These are phyloP conservation scores for Hiodon tergisus DNA, from an alignment of 2,113 vertebrate genomes.

Conservation along the genomic window DNA sequence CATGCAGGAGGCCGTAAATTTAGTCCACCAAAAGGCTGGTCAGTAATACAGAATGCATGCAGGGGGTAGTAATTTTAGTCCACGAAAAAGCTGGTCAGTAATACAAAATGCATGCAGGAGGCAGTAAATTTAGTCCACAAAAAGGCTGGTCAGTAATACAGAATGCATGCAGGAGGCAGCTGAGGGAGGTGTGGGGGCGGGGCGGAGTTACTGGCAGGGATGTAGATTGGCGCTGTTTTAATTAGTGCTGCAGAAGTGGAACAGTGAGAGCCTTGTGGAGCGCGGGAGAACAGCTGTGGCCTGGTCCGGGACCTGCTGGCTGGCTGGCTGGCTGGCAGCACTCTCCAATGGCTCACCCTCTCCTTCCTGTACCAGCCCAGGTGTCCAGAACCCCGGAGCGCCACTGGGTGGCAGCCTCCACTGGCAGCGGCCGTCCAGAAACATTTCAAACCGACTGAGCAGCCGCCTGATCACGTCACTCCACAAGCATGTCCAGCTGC, in stretches of 20 bases:
- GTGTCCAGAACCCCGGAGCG: conserved; percentile 44
- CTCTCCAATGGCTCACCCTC: conserved; percentile 24
- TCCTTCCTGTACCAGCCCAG: conserved; percentile 47
- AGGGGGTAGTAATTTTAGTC: too few species aligned
- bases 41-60: too few species aligned
- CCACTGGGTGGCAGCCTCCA: conserved; percentile 43
- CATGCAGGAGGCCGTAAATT: too few species aligned
- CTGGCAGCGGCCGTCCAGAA: conserved; percentile 34
- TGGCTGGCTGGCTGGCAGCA: conserved; percentile 20
- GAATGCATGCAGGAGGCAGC: conserved; percentile 22
- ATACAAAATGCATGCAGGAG: not conserved
- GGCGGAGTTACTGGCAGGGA: conserved; percentile 38
- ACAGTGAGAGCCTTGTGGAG: conserved; percentile 54
- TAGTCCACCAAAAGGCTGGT: too few species aligned
- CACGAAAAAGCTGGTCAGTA: too few species aligned
- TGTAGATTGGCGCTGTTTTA: conserved; percentile 45
- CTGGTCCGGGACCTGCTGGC: conserved; percentile 29
- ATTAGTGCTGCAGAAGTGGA: conserved; percentile 46
- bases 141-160: conserved; percentile 31
- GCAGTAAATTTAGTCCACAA: conserved; percentile 33
- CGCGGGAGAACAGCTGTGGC: conserved; percentile 47
- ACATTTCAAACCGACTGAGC: conserved; percentile 45
- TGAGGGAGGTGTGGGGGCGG: conserved; percentile 3
- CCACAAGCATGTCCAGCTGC: conserved; percentile 25
- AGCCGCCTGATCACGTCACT: conserved; percentile 25